A percentile compares a stretch with the other conserved stretches of the same genome.
phyloP scores from a whole-genome alignment of 2,113 vertebrate genomes.

The Chrysemys picta region DNA sequence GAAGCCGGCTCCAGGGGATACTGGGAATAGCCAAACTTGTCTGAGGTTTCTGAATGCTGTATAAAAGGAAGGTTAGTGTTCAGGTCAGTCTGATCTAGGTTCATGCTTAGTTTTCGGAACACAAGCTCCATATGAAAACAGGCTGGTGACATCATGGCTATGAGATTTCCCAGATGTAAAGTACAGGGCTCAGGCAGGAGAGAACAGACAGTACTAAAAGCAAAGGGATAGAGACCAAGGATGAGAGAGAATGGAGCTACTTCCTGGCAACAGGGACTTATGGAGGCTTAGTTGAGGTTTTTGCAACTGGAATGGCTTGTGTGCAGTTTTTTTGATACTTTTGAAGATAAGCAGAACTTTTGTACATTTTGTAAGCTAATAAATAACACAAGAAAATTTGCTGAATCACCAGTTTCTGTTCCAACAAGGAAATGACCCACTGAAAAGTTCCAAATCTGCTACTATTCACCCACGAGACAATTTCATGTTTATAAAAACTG shows the following conservation, averaged over 20 bases:
- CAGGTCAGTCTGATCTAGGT: background rate
- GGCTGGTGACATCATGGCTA: constrained; percentile 8
- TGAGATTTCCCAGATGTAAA: background rate
- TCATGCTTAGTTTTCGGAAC: background rate
- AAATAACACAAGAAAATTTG: constrained; percentile 8
- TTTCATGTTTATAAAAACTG: background rate
- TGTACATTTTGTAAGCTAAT: background rate
- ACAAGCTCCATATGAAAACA: background rate
- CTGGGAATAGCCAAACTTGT: background rate
- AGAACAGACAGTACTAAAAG: background rate
- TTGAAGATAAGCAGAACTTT: background rate
- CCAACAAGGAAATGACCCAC: background rate
- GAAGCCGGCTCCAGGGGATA: background rate
- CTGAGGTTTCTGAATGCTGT: background rate
- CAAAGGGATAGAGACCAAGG: background rate
- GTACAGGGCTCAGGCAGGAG: background rate
- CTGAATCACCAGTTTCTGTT: background rate
- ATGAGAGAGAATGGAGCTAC: background rate
- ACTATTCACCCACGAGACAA: background rate
- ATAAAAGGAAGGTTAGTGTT: constrained; percentile 25
- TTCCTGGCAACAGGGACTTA: background rate
- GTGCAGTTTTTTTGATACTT: background rate
- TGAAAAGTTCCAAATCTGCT: background rate
- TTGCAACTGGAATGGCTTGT: background rate
- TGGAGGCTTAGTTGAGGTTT: background rate